These are phyloP conservation scores for Anastatus disparis DNA, from an alignment of 1,140 invertebrate species.

Conservation along the genomic window DNA sequence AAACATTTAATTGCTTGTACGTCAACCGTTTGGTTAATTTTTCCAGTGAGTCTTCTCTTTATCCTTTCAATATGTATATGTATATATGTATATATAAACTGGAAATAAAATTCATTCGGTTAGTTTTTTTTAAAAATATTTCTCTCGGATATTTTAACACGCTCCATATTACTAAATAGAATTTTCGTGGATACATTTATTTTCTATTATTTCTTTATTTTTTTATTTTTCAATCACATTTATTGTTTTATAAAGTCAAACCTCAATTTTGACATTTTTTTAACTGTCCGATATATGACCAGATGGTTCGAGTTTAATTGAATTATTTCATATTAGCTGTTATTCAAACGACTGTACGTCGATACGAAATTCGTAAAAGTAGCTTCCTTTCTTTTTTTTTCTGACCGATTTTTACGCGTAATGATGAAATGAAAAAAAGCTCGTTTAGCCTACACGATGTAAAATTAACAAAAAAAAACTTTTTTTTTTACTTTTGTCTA, in stretches of 20 bases:
- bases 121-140: background rate
- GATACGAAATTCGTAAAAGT: no score
- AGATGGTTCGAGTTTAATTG: background rate
- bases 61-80: no score
- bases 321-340: background rate
- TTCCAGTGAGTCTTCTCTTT: constrained; percentile 29
- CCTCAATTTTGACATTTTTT: background rate
- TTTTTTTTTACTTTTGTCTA: background rate
- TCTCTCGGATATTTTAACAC: background rate
- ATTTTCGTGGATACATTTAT: background rate
- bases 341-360: background rate
- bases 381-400: no score
- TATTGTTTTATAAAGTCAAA: background rate
- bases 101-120: constrained; percentile 15
- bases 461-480: constrained; percentile 32
- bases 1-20: constrained; percentile 55
- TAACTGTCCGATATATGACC: background rate
- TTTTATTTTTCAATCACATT: background rate
- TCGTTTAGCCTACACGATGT: no score
- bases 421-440: no score
- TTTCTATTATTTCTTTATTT: no score
- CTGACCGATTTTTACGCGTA: no score
- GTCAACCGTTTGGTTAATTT: constrained; percentile 46
- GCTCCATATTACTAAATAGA: background rate
- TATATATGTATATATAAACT: no score